Evolutionary conservation across 2,113 vertebrate species (phyloP), one percentile per base, ranked within the genome.

Genomic region (Gobius niger): DNA sequence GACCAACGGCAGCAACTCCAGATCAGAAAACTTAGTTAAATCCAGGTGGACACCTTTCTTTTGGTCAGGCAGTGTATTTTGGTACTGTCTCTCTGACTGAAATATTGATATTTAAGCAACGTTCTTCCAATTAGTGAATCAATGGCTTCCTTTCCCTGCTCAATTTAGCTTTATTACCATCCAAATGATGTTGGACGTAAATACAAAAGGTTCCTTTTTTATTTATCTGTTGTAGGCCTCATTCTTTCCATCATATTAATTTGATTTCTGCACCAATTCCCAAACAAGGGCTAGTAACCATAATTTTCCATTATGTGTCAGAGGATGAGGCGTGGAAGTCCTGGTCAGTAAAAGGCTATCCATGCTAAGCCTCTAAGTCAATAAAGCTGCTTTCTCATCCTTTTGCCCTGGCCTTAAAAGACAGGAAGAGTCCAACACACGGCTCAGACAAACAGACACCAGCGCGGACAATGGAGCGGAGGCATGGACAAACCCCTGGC

Each of bases 381-480:
- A 71, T 80, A 82, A 78, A 82, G 74, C 75, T 64, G 16, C 78
- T 68, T 63, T 72, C 70, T 62, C 72, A 81, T 83, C 64, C 67
- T 81, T 87, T 82, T 65, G 82, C 50, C 53, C 70, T 62, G 19
- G 40, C 69, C 63, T 67, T 77, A 83, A 88, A 86, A 81, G 74
- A 82, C 81, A 83, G 74, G 85, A 90, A 85, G 91, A 91, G 91
- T 89, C 83, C 49, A 78, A 86, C 89, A 87, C 76, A 82, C 73
- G 81, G 75, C 79, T 61, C 86, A 86, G 86, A 85, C 89, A 90
- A 86, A 91, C 88, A 89, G 86, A 90, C 90, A 90, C 79, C 78
- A 85, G 82, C 44, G 76, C 67, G 78, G 81, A 92, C 91, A 92
- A 92, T 89, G 67, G 83, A 54, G 47, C 73, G n/a, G 78, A 74